Percentiles rank a stretch among this genome's conserved stretches.
Evolutionary conservation across 2,888 invertebrate species (phyloP).

Genomic region (Lysandra bellargus): DNA sequence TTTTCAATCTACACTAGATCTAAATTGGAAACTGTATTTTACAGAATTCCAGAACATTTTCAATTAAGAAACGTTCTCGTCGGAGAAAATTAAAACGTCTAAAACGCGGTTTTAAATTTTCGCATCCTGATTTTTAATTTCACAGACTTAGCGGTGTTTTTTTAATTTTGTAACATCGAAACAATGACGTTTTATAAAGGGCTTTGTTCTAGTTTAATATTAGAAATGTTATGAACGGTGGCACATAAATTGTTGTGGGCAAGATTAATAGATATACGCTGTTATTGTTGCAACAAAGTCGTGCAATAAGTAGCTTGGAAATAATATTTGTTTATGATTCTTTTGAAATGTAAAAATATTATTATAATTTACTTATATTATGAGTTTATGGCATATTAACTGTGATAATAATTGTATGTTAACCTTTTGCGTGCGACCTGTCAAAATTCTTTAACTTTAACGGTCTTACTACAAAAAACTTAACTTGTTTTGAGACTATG

Average conservation of each 20-base stretch:
- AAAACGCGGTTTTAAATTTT: neutral
- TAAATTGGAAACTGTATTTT: constrained; percentile 21
- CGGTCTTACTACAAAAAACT: no score
- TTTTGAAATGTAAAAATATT: no score
- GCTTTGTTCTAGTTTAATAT: neutral
- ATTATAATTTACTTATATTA: no score
- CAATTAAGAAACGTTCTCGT: constrained; percentile 12
- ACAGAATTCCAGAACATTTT: constrained; percentile 6
- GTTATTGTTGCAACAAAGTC: neutral
- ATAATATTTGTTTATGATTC: no score
- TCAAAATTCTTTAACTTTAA: no score
- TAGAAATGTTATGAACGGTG: neutral
- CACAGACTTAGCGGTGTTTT: neutral
- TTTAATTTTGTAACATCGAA: neutral
- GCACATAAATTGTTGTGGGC: no score
- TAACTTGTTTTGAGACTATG: no score
- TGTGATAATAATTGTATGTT: no score
- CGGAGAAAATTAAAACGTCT: neutral
- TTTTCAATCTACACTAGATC: constrained; percentile 10
- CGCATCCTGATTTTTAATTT: constrained; percentile 1
- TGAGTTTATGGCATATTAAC: no score
- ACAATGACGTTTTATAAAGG: neutral
- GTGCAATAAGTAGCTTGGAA: no score
- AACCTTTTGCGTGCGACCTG: no score
- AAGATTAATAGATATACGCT: no score